Conservation (phyloP, 2,888 invertebrate species). For the Tinea trinotella region DNA sequence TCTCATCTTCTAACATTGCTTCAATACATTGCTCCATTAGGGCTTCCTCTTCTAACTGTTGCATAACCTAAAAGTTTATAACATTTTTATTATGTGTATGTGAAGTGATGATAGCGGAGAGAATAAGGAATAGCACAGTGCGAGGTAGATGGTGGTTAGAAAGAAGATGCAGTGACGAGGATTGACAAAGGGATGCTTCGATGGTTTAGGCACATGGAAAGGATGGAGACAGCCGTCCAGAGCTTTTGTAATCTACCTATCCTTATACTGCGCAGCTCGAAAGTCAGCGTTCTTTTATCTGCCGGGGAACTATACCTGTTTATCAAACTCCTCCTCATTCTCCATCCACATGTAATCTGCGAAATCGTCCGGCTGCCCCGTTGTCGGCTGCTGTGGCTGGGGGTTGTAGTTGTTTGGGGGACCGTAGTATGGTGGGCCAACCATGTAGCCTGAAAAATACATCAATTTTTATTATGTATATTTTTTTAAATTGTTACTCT, state of each 20-base stretch:
- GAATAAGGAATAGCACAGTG: too few relatives aligned
- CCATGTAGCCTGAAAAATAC: slow-evolving; percentile 16
- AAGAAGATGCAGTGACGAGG: background rate
- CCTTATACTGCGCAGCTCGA: too few relatives aligned
- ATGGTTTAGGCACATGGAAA: too few relatives aligned
- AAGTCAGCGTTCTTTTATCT: too few relatives aligned
- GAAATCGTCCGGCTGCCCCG: slow-evolving; percentile 80
- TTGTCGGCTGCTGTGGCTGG: too few relatives aligned
- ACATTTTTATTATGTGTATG: background rate
- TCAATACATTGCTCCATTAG: slow-evolving; percentile 90
- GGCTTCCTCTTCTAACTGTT: slow-evolving; percentile 89
- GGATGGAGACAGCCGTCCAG: too few relatives aligned
- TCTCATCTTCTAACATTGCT: slow-evolving; percentile 85
- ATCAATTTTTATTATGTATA: too few relatives aligned
- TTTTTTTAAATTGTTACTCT: too few relatives aligned
- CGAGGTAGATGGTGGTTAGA: background rate
- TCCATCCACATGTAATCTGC: slow-evolving; percentile 97
- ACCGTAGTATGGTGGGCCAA: background rate
- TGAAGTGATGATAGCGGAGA: too few relatives aligned
- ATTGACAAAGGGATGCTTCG: too few relatives aligned
- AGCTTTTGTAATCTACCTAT: too few relatives aligned
- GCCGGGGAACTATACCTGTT: slow-evolving; percentile 74
- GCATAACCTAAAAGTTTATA: slow-evolving; percentile 80
- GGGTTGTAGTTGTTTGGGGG: slow-evolving; percentile 22
- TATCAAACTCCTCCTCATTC: slow-evolving; percentile 93